Base-by-base conservation (phyloP, 2,113 vertebrate species). In the Oreochromis niloticus region DNA sequence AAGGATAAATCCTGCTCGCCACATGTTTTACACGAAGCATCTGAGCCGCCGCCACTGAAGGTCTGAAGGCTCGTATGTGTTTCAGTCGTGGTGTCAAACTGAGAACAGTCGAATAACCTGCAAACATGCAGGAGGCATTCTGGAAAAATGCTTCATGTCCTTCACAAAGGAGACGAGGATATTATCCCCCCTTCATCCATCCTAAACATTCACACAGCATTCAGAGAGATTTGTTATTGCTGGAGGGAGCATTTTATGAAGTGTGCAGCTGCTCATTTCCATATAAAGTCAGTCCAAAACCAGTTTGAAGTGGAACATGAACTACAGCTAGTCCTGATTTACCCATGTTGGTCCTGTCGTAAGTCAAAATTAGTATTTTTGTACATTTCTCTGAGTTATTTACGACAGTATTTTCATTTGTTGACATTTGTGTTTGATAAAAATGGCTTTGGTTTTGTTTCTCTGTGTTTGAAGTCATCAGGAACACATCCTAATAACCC, bases 1-100 rank as follows among this genome's bases (percentile, higher is more conserved):
- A 39, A 6, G 8, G 22, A 86, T 57, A 83, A 91, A 88, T 63
- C 87, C 89, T 68, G 57, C 71, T 12, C 30, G 5, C 36, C 84
- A 50, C 85, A 81, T 39, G 90, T 82, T 82, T 14, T 48, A 34
- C 59, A 48, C 4, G 5, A 79, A 82, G 82, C 14, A 6, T n/a
- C 80, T 13, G 66, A 82, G 16, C 57, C 2, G 12, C 73, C 1
- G 14, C 57, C 3, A 3, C n/a, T 34, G 32, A 12, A 52, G 52
- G 63, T 36, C 78, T 13, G 32, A 52, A 43, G 36, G 27, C 59
- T 30, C 36, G 3, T 14, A 3, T 0, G n/a, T 43, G 82, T 32
- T 66, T 50, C 17, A 8, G 56, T 46, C 6, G 3, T 24, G 56
- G 73, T 3, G 73, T 2, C 3, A 4, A 27, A 30, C 4, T 30